Evolutionary conservation across 2,113 vertebrate species (phyloP).

Genomic region (Casuarius casuarius): DNA sequence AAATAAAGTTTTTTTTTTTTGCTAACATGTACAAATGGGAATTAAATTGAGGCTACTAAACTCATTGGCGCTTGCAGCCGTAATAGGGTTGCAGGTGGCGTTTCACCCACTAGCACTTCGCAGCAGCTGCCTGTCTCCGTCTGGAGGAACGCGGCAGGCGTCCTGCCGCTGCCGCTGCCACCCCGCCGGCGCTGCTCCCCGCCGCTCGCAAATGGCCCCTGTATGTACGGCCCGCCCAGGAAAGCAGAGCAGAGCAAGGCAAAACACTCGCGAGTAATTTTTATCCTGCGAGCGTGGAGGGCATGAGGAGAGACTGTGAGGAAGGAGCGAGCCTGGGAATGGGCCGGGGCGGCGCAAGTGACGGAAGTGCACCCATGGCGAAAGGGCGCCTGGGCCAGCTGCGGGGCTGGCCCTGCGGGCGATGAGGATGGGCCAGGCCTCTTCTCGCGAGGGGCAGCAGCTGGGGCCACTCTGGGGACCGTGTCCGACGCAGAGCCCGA

Average conservation of each 20-base stretch:
- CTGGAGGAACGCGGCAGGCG: neutral
- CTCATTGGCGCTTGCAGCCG: neutral
- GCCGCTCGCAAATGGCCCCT: neutral
- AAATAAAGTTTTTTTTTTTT: slow-evolving; percentile 39
- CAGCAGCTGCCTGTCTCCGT: neutral
- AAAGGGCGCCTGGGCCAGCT: rapidly evolving
- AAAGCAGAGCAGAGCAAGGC: neutral
- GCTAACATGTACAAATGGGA: neutral
- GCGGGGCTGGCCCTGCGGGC: too few species aligned
- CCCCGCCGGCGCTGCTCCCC: neutral
- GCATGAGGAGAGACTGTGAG: neutral
- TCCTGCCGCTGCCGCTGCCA: neutral
- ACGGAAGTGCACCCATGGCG: too few species aligned
- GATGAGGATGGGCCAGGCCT: too few species aligned
- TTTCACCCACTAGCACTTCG: neutral
- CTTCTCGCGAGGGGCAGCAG: too few species aligned
- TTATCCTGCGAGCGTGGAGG: rapidly evolving
- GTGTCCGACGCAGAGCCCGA: too few species aligned
- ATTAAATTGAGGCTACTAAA: slow-evolving; percentile 52
- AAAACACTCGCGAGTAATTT: neutral
- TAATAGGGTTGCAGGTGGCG: slow-evolving; percentile 7
- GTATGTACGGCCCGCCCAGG: neutral
- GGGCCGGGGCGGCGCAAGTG: neutral
- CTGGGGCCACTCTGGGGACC: too few species aligned
- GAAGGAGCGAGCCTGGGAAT: neutral